Base-by-base conservation (phyloP, 2,797 vertebrate species). In the Peromyscus melanophrys region DNA sequence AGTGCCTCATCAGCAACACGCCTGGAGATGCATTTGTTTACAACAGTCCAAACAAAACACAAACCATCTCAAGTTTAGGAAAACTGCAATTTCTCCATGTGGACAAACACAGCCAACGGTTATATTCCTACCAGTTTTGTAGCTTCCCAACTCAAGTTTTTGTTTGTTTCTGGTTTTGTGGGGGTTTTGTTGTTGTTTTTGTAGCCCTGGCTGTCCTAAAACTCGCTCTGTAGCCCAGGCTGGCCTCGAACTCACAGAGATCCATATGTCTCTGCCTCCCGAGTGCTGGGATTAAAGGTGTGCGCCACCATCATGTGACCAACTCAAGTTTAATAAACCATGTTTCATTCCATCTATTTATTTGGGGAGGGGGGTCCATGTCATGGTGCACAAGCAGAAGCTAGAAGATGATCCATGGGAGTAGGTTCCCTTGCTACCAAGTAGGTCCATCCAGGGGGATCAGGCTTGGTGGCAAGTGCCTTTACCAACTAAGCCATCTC, bases 31-130 rank as follows among this genome's bases (percentile, higher is more conserved):
- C 1, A 2, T 93, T 85, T 95, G 65, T 96, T 91, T 78, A 89
- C 67, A 90, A 82, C 59, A 93, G 89, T 67, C 69, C n/a, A 94
- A 95, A 94, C 29, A 90, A 89, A 95, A 96, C 14, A 84, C 31
- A 95, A 93, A 95, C 94, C 31, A 89, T 76, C 82, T 97, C 67
- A 89, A 78, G 27, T 57, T 96, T 89, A 96, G 43, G 90, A 92
- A 95, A 90, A 84, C 25, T 75, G 19, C 49, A 90, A 49, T 82
- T 89, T 94, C 37, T 95, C 69, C 76, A 94, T 6, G 25, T 55
- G 73, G 19, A 75, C 67, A 90, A 93, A 96, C 77, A 93, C 43
- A 92, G 92, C 75, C 52, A 89, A 92, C 92, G n/a, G 82, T 81
- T 96, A 90, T 49, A 85, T 65, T 92, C 73, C 83, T 67, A 95